Conservation (phyloP, 2,888 invertebrate species). For the Rhamphomyia laevipes region DNA sequence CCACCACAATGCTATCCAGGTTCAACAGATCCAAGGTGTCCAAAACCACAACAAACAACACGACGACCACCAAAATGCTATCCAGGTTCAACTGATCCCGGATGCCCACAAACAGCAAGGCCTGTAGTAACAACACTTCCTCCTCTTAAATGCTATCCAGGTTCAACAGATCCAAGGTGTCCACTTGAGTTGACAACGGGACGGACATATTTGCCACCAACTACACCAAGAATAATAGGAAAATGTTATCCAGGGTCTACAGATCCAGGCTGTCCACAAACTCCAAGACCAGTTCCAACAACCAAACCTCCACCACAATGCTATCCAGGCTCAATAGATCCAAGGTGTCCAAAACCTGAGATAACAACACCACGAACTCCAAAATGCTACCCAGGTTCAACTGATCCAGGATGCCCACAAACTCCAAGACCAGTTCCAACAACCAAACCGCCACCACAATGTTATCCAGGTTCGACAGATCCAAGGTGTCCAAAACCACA, state of each 20-base stretch:
- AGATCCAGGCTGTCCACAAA: conserved; percentile 31
- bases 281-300: conserved; percentile 20
- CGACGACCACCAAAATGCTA: conserved; percentile 20
- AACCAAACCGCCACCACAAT: conserved; percentile 15
- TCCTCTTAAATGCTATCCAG: conserved; percentile 32
- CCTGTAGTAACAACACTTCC: conserved; percentile 9
- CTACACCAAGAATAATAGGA: conserved; percentile 19
- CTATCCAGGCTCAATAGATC: conserved; percentile 26
- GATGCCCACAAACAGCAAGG: conserved; percentile 20
- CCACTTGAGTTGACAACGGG: conserved; percentile 28
- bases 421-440: conserved; percentile 23
- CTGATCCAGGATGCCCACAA: conserved; percentile 37
- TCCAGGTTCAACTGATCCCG: conserved; percentile 25
- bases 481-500: conserved; percentile 23
- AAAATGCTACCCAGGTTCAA: conserved; percentile 26
- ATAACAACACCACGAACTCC: conserved; percentile 25
- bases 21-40: conserved; percentile 22
- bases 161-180: conserved; percentile 30
- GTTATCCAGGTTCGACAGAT: conserved; percentile 35
- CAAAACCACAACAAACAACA: conserved; percentile 9
- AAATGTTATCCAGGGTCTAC: conserved; percentile 31
- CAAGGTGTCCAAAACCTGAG: conserved; percentile 16
- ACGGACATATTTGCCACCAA: not conserved
- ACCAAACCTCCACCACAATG: conserved; percentile 17
- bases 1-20: conserved; percentile 23